Conservation (phyloP, 2,113 vertebrate species). For the Lates calcarifer region DNA sequence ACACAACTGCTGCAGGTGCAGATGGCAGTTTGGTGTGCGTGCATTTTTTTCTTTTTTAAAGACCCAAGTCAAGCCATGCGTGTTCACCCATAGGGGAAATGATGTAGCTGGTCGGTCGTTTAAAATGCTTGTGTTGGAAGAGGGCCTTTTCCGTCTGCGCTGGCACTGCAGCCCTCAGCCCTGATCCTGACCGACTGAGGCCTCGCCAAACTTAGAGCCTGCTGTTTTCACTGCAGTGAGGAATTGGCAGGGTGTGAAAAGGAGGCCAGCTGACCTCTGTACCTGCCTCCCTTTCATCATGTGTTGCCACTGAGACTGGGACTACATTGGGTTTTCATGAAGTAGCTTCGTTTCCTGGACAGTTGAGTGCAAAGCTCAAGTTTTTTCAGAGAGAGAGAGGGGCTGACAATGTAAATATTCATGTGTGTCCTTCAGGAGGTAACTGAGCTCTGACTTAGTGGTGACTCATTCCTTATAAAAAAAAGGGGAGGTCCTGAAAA, state of each 20-base stretch:
- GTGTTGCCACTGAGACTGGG: conserved; percentile 47
- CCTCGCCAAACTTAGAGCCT: conserved; percentile 26
- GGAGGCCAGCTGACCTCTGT: conserved; percentile 65
- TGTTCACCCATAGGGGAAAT: conserved; percentile 3
- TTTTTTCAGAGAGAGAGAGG: conserved; percentile 1
- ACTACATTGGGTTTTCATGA: conserved; percentile 53
- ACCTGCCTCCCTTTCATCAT: conserved; percentile 64
- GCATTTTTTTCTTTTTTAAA: not conserved
- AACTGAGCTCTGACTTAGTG: not conserved
- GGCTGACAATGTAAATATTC: not conserved
- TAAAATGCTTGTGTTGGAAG: conserved; percentile 27
- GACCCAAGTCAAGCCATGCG: not conserved
- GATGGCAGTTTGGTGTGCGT: not conserved
- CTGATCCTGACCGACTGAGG: conserved; percentile 33
- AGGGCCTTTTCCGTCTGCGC: conserved; percentile 15
- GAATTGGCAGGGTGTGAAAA: conserved; percentile 75
- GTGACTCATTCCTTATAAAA: not conserved
- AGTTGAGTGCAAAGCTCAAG: not conserved
- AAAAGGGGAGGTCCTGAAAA: not conserved
- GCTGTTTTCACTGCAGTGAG: conserved; percentile 69
- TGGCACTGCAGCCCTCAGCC: conserved; percentile 22
- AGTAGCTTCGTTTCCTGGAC: conserved; percentile 15
- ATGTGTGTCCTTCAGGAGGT: not conserved
- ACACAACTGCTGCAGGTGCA: not conserved
- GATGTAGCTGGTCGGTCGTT: not conserved